Percentiles rank a stretch among this genome's conserved stretches.
Conservation (phyloP, 2,113 vertebrate species). For the Lipophrys pholis region DNA sequence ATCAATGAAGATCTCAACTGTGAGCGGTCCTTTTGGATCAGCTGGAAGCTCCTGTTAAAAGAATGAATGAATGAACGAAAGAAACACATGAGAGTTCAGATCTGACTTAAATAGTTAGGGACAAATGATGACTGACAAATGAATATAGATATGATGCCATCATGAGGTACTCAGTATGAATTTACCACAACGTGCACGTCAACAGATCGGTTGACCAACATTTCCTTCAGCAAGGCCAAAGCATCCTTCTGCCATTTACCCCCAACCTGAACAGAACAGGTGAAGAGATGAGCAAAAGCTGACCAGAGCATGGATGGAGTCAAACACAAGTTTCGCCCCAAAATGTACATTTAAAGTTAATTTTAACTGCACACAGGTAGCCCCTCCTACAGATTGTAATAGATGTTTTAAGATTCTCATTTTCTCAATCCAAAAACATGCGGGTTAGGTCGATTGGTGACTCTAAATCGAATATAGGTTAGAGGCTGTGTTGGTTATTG, state of each 20-base stretch:
- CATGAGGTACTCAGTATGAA: background rate
- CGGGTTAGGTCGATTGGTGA: too few species aligned
- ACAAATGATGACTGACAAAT: background rate
- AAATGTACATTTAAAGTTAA: too few species aligned
- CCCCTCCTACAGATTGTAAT: too few species aligned
- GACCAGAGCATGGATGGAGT: background rate
- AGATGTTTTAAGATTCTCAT: too few species aligned
- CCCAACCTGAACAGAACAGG: slow-evolving; percentile 83
- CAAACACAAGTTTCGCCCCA: too few species aligned
- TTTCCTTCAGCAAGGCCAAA: slow-evolving; percentile 86
- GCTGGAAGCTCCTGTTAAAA: slow-evolving; percentile 83
- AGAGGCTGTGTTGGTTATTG: too few species aligned
- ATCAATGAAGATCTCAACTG: slow-evolving; percentile 85
- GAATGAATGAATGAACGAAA: background rate
- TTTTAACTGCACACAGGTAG: too few species aligned
- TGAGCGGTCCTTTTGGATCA: slow-evolving; percentile 78
- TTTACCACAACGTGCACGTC: slow-evolving; percentile 87
- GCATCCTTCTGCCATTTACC: slow-evolving; percentile 89
- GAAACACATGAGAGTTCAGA: too few species aligned
- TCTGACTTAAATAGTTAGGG: too few species aligned
- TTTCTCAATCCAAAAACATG: too few species aligned
- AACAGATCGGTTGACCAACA: slow-evolving; percentile 87
- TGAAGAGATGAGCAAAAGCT: background rate
- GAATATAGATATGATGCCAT: background rate
- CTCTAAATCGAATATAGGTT: too few species aligned